Evolutionary conservation across 2,113 vertebrate genomes (phyloP), one percentile per base, ranked within the genome.

Genomic region (Bambusicola thoracicus): DNA sequence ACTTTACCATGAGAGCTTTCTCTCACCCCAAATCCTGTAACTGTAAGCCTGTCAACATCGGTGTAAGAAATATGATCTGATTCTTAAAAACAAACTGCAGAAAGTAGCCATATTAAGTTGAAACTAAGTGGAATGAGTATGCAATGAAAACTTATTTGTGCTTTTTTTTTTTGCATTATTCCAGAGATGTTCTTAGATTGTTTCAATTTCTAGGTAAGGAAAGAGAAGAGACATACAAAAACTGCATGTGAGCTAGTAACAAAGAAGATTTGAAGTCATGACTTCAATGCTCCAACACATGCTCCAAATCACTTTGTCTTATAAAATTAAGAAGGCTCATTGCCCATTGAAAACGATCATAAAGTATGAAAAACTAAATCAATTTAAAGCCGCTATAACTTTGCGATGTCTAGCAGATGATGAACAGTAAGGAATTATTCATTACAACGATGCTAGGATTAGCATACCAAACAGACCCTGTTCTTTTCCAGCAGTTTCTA

Each of bases 361-460:
- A 21, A 76, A 92, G 38, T 72, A 94, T 40, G 38, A 84, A 91
- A 90, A 90, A 44, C 7, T 55, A 78, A 51, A 77, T 84, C 65
- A 90, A 79, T 90, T 89, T 84, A 95, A 92, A 58, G 66, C 69
- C 89, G 48, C 86, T 85, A 21, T 90, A 86, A 61, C 91, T 96
- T 72, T 34, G 25, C 78, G 43, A 76, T 20, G 29, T 43, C 53
- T 69, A 76, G 75, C 49, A 91, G 59, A 83, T 62, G 63, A 94
- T 18, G 12, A 92, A 81, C 40, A 94, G 84, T 68, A 44, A 4
- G 2, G 61, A 93, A 93, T 86, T 92, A 92, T 81, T 93, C 48
- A 20, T 75, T 90, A 34, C 7, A 9, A 24, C 16, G 36, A 92
- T 27, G 62, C 27, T 29, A 81, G 36, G 69, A 92, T 68, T 89